Conservation (phyloP, 2,888 invertebrate species). For the Stenodema calcarata region DNA sequence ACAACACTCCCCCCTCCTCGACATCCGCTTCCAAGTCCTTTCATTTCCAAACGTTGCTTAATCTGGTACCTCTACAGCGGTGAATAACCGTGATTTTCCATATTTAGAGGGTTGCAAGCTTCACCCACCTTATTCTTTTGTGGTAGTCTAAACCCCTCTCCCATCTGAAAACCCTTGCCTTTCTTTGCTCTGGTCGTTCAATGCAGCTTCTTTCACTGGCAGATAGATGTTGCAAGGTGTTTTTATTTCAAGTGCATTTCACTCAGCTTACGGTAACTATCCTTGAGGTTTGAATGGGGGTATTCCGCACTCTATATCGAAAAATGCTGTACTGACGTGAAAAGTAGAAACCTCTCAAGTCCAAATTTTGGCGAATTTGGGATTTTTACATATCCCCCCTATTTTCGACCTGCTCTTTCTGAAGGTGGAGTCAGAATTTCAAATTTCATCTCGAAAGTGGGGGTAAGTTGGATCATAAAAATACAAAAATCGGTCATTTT, state of each 20-base stretch:
- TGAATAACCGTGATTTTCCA: constrained; percentile 37
- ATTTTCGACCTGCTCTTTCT: no score
- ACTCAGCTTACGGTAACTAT: no score
- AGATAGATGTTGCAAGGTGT: neutral
- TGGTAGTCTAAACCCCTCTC: neutral
- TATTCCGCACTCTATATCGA: no score
- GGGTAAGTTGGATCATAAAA: no score
- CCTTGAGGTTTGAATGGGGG: no score
- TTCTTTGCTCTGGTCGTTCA: neutral
- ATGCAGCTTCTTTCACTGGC: neutral
- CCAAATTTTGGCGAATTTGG: no score
- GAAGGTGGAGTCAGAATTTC: no score
- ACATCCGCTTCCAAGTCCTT: constrained; percentile 1
- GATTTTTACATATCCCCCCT: no score
- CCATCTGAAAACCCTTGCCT: neutral
- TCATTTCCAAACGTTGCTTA: constrained; percentile 32
- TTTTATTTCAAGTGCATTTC: neutral
- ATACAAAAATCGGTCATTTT: no score
- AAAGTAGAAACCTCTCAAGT: no score
- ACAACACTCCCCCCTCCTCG: constrained; percentile 5
- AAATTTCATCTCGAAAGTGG: no score
- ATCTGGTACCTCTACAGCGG: neutral
- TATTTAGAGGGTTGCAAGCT: constrained; percentile 17
- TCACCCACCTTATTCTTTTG: neutral
- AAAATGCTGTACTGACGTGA: no score